Conservation (phyloP, 2,797 vertebrate species). For the Sarcoramphus papa region DNA sequence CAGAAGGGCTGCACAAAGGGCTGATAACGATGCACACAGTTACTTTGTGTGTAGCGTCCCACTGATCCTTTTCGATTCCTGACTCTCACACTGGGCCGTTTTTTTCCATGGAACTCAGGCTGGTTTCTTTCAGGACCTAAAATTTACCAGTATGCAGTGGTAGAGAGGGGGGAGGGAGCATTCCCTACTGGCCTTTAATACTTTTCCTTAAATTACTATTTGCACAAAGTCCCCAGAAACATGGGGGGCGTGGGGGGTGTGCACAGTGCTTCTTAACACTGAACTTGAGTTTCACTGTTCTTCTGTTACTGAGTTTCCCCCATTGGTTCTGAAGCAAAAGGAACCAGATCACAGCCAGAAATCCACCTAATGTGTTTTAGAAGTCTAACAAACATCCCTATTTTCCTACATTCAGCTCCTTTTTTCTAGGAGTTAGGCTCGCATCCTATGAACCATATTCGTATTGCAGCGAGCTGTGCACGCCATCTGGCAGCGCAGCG, state of each 20-base stretch:
- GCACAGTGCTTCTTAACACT: background rate
- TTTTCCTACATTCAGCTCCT: background rate
- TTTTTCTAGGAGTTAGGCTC: background rate
- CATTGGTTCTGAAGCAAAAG: background rate
- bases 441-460: background rate
- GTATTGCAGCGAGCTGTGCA: background rate
- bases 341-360: background rate
- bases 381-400: background rate
- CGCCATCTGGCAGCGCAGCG: background rate
- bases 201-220: background rate
- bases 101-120: background rate
- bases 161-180: background rate
- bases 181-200: background rate
- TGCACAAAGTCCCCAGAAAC: background rate
- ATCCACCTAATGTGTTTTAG: accelerated
- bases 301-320: background rate
- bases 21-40: accelerated
- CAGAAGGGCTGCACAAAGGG: background rate
- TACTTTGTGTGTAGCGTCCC: accelerated
- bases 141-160: background rate
- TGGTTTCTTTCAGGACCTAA: background rate
- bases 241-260: accelerated
- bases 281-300: background rate
- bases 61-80: background rate
- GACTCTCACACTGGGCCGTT: background rate